A percentile compares a stretch with the other conserved stretches of the same genome.
Conservation (phyloP, 2,113 vertebrate genomes). For the Blennius ocellaris region DNA sequence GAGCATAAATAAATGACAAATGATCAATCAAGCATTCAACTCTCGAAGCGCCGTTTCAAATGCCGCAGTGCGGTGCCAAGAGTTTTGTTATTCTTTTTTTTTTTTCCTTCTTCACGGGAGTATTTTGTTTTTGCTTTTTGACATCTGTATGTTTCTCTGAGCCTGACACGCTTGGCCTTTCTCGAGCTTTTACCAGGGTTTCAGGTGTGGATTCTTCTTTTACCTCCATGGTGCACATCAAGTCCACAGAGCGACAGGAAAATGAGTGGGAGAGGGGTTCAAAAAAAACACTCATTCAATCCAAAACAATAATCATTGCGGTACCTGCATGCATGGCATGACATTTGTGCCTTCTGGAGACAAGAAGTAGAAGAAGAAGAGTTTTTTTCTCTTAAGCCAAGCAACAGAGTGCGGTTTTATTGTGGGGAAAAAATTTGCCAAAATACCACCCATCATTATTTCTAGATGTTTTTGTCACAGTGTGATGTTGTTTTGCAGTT, state of each 20-base stretch:
- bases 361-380: background rate
- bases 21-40: slow-evolving; percentile 58
- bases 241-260: slow-evolving; percentile 32
- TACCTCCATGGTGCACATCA: slow-evolving; percentile 24
- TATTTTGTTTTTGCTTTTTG: slow-evolving; percentile 15
- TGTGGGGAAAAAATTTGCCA: too few relatives aligned
- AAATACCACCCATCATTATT: background rate
- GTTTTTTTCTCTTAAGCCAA: slow-evolving; percentile 6
- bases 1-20: slow-evolving; percentile 45
- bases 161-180: slow-evolving; percentile 31
- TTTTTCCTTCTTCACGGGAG: slow-evolving; percentile 21
- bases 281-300: slow-evolving; percentile 30
- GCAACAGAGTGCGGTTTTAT: slow-evolving; percentile 6
- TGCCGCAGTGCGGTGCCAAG: slow-evolving; percentile 12
- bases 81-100: background rate
- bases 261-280: slow-evolving; percentile 47
- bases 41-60: slow-evolving; percentile 53
- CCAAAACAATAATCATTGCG: slow-evolving; percentile 17
- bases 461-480: background rate
- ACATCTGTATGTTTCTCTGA: slow-evolving; percentile 7
- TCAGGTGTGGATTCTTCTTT: slow-evolving; percentile 33
- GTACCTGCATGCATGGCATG: slow-evolving; percentile 2
- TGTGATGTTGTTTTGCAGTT: background rate
- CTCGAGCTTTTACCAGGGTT: slow-evolving; percentile 38
- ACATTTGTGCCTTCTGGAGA: slow-evolving; percentile 30